Conservation (phyloP, 2,888 invertebrate species). For the Clusia tigrina region DNA sequence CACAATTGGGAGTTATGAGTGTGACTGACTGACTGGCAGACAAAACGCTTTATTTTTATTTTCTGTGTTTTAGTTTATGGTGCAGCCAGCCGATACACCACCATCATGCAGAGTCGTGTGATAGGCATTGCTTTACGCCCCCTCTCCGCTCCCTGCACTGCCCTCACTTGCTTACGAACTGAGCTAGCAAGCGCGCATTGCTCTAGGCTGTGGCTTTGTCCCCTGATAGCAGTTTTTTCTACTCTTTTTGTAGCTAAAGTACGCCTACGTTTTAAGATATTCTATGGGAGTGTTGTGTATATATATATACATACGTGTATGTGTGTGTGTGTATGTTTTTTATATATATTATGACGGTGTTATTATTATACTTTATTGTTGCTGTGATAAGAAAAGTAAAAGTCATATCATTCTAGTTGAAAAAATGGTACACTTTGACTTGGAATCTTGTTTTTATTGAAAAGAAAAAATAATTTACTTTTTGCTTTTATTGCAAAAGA, state of each 20-base stretch:
- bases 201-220: slow-evolving; percentile 30
- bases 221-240: slow-evolving; percentile 42
- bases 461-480: too few species aligned
- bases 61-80: background rate
- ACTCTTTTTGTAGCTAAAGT: slow-evolving; percentile 38
- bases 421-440: too few species aligned
- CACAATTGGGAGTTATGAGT: slow-evolving; percentile 54
- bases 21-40: slow-evolving; percentile 41
- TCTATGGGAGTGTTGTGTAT: background rate
- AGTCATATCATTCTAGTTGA: background rate
- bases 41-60: background rate
- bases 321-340: slow-evolving; percentile 7
- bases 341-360: slow-evolving; percentile 41
- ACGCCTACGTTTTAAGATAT: slow-evolving; percentile 54
- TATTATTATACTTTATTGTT: slow-evolving; percentile 51
- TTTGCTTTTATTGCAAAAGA: too few species aligned
- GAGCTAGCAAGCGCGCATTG: background rate
- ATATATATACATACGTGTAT: slow-evolving; percentile 25
- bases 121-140: background rate
- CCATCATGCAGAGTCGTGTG: background rate
- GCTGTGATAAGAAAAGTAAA: slow-evolving; percentile 16
- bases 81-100: too few species aligned
- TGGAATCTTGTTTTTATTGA: too few species aligned
- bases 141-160: slow-evolving; percentile 14
- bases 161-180: background rate